Base-by-base conservation (phyloP, 2,888 invertebrate genomes). In the Camptogramma bilineatum region DNA sequence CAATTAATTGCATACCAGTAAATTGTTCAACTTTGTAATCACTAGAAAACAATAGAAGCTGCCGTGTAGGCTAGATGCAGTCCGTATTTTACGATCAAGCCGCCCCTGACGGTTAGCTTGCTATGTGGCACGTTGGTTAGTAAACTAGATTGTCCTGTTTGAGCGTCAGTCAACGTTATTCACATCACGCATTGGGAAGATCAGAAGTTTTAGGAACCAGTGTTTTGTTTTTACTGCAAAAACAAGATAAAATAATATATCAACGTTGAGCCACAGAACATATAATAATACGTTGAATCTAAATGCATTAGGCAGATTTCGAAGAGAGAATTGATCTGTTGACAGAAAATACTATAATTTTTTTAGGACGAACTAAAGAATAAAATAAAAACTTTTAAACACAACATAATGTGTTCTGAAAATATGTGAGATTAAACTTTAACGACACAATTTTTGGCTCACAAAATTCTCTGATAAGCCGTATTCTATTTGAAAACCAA, bases 161-260 rank as follows among this genome's bases (percentile, higher is more conserved):
- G 28, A 61, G 48, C 53, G 54, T 48, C 61, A 54, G 61, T 54
- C 61, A 61, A 61, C 61, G 24, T 50, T 61, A 28, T 55, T 31
- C 54, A 61, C 61, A 61, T 24, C 18, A 50, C 44, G 52, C 47
- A 28, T 13, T 44, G 50, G 53, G 19, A 10, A 18, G 54, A 16
- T 42, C 42, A 42, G n/a, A 16, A 16, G 16, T 5, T 42, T 39
- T 3, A 4, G 28, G 28, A 34, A 34, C 34, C 3, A 39, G 13
- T 13, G 13, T 39, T 9, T 31, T 31, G 10, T 39, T 39, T 39
- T 13, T 1, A 13, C 13, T 10, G 13, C 34, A 34, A 34, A 31
- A 34, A 34, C 10, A 28, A 2, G 28, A 1, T 28, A 7, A 28
- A 28, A 7, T 4, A n/a, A n/a, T n/a, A n/a, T n/a, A n/a, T n/a